Base-by-base conservation (phyloP, 2,888 invertebrate species). In the Ophonus ardosiacus region DNA sequence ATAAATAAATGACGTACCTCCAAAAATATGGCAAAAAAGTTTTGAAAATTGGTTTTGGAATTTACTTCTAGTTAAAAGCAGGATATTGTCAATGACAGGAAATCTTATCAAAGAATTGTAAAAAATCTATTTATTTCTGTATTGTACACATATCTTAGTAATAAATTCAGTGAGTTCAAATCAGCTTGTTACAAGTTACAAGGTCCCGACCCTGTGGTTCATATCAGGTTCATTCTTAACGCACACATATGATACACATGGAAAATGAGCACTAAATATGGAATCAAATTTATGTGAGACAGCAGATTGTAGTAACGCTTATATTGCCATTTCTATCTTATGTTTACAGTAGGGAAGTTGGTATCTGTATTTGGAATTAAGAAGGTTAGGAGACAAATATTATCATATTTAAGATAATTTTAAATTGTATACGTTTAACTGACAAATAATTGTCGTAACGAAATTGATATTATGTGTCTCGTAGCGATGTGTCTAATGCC, bases 201-300 rank as follows among this genome's bases (percentile, higher is more conserved):
- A 68, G 68, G 40, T 40, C 15, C 7, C 17, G 68, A 68, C 68
- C 68, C 68, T 68, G 68, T 31, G 10, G 13, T 31, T 31, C 38
- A 15, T 68, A 68, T 38, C 68, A 31, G 68, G n/a, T 15, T 63
- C 21, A 63, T 21, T 63, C 5, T 13, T 63, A 13, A 24, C 24
- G 10, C 61, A 8, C 13, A 63, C 61, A 17, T 13, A 63, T 21
- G 24, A 63, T 63, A 13, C 61, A 21, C 61, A 21, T 63, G 24
- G 8, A 21, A 13, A 24, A 6, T 31, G 5, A 31, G 6, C 31
- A 63, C 63, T 63, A 63, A 8, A 63, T 61, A 63, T 21, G 24
- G 24, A 24, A 8, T 63, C 17, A 18, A 59, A 17, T 59, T 8
- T 56, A n/a, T 56, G n/a, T 13, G 17, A 4, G n/a, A 13, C 4